Conservation (phyloP, 2,797 vertebrate genomes). For the Peromyscus nudipes region DNA sequence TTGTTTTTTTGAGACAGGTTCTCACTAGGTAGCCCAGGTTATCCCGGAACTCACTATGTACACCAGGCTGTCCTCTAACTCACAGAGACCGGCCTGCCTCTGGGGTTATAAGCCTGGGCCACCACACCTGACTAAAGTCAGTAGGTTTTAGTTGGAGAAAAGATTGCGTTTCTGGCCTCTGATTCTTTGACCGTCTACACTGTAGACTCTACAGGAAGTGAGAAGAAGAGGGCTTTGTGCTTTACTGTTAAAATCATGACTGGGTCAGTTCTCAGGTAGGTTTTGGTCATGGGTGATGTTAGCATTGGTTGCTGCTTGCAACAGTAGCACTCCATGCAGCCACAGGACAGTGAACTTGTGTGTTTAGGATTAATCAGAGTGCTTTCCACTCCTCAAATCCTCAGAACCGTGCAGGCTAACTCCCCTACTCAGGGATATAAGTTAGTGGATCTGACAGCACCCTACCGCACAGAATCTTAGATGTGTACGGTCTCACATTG, state of each 20-base stretch:
- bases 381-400: slow-evolving; percentile 10
- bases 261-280: background rate
- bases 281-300: background rate
- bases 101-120: background rate
- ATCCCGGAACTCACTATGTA: background rate
- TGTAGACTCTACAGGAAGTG: background rate
- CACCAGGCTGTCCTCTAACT: background rate
- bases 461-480: background rate
- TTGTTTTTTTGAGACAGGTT: background rate
- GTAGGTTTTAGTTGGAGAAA: slow-evolving; percentile 33
- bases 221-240: slow-evolving; percentile 8
- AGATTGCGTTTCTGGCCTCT: background rate
- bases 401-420: background rate
- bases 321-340: background rate
- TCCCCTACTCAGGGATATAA: background rate
- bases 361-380: background rate
- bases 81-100: background rate
- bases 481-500: slow-evolving; percentile 12
- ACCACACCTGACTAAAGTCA: background rate
- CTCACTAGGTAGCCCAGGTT: background rate
- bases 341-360: background rate
- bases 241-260: slow-evolving; percentile 25
- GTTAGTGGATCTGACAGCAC: background rate
- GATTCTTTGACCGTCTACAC: slow-evolving; percentile 18
- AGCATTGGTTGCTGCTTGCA: slow-evolving; percentile 7